Percentiles rank a stretch among this genome's conserved stretches.
phyloP scores from a whole-genome alignment of 2,797 vertebrate species.

The Myiotriccus ornatus region DNA sequence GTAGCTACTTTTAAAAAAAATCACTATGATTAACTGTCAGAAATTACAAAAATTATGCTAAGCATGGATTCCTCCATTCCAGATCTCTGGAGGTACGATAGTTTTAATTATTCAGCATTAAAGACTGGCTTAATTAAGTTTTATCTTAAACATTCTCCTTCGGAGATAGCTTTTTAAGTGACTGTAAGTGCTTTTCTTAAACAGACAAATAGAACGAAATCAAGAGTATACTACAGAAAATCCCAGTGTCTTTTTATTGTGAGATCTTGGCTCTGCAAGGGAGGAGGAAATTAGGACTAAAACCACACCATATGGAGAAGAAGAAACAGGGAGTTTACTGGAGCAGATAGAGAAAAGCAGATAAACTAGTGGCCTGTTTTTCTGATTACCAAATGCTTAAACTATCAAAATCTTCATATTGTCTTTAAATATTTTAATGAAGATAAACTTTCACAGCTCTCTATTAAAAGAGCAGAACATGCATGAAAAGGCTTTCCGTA shows the following conservation, averaged over 20 bases:
- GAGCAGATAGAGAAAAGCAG: background rate
- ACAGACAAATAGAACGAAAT: background rate
- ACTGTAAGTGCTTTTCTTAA: background rate
- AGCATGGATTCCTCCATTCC: background rate
- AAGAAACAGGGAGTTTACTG: background rate
- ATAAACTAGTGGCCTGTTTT: background rate
- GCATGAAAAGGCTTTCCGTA: background rate
- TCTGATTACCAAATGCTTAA: background rate
- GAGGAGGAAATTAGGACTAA: background rate
- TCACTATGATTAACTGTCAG: background rate
- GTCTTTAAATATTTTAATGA: background rate
- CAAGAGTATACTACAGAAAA: background rate
- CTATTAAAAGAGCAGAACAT: background rate
- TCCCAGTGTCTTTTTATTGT: background rate
- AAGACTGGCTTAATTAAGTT: background rate
- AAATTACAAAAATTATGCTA: background rate
- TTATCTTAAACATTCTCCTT: background rate
- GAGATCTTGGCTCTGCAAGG: background rate
- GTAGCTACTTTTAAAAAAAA: background rate
- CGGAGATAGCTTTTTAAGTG: background rate
- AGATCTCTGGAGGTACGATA: background rate
- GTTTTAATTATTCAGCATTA: conserved; percentile 4
- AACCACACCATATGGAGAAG: background rate
- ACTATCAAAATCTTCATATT: background rate
- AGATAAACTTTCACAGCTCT: background rate